phyloP scores from a whole-genome alignment of 2,888 invertebrate genomes.

The Melanargia galathea region DNA sequence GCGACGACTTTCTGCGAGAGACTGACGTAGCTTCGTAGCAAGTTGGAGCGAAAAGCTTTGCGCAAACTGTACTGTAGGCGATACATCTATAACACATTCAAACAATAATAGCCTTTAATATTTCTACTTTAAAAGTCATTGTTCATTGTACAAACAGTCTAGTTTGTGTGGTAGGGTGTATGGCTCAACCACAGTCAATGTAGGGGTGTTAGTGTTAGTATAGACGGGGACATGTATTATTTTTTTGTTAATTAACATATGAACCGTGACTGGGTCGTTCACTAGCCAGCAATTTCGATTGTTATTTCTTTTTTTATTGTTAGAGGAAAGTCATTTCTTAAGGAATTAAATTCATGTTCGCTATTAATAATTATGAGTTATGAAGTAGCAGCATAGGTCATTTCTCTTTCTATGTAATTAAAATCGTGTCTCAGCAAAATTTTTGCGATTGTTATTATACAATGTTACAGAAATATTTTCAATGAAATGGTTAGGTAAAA shows the following conservation, averaged over 20 bases:
- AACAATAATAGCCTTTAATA: conserved; percentile 10
- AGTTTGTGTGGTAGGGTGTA: not conserved
- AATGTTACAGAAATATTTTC: not conserved
- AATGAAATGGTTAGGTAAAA: not conserved
- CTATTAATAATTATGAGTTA: not conserved
- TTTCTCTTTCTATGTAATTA: not conserved
- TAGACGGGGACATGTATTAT: conserved; percentile 18
- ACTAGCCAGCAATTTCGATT: conserved; percentile 17
- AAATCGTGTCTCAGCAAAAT: not conserved
- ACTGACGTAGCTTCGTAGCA: conserved; percentile 63
- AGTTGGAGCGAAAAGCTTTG: conserved; percentile 54
- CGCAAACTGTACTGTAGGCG: conserved; percentile 41
- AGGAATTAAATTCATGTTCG: conserved; percentile 3
- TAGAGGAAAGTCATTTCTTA: conserved; percentile 19
- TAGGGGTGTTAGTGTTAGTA: conserved; percentile 24
- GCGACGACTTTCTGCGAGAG: conserved; percentile 55
- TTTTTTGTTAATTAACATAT: conserved; percentile 31
- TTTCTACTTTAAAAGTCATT: conserved; percentile 1
- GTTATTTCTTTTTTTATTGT: conserved; percentile 18
- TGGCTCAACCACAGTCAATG: conserved; percentile 23
- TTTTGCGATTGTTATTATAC: no score
- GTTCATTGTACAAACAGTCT: not conserved
- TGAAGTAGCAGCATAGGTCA: not conserved
- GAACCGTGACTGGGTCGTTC: conserved; percentile 6
- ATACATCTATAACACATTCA: not conserved